Evolutionary conservation across 2,888 invertebrate species (phyloP).

Genomic region (Teleogryllus oceanicus): DNA sequence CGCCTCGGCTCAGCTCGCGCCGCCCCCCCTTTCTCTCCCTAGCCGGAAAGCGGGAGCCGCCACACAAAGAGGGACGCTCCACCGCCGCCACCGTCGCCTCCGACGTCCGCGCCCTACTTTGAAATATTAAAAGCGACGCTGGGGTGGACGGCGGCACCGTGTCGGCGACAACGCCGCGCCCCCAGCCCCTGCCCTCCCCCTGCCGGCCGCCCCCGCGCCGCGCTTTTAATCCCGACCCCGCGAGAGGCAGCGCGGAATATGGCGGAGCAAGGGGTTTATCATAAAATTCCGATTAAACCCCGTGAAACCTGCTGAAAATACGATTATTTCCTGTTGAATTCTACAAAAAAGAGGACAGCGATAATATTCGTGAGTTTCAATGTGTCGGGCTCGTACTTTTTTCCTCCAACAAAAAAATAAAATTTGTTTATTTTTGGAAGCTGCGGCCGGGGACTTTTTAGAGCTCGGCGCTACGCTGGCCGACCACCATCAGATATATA

Average conservation of each 20-base stretch:
- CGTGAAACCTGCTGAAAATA: slow-evolving; percentile 18
- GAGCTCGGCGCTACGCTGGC: background rate
- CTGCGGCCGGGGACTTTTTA: background rate
- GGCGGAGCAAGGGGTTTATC: background rate
- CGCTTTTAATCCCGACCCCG: slow-evolving; percentile 10
- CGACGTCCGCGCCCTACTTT: background rate
- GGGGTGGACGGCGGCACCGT: background rate
- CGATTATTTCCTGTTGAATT: slow-evolving; percentile 9
- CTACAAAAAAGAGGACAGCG: background rate
- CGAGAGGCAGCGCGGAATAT: background rate
- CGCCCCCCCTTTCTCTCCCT: too few species aligned
- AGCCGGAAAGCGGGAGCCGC: background rate
- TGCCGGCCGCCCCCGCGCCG: background rate
- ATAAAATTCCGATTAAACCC: slow-evolving; percentile 18
- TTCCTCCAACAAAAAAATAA: background rate
- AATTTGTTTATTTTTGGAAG: background rate
- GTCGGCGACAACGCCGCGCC: background rate
- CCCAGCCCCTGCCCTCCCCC: background rate
- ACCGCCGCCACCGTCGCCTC: background rate
- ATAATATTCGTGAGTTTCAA: background rate
- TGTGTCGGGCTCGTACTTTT: background rate
- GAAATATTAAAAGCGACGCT: background rate
- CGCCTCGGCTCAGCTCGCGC: background rate
- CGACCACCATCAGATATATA: background rate
- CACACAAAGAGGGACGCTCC: background rate